A percentile compares a stretch with the other conserved stretches of the same genome.
These are phyloP conservation scores for Potorous gilbertii DNA, from an alignment of 2,797 vertebrate species.

Conservation along the genomic window DNA sequence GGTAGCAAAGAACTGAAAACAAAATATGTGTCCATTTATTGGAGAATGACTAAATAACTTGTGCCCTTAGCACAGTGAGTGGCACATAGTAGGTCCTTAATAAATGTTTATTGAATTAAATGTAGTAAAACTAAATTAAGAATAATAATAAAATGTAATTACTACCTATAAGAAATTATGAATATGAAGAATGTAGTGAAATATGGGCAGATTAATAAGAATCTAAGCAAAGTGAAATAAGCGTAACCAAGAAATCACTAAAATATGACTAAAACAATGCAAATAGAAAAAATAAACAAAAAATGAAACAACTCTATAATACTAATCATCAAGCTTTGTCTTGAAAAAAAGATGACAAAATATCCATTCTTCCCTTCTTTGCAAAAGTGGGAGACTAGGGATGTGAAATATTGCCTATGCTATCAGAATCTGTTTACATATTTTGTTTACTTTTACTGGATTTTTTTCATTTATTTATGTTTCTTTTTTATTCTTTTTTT, in stretches of 20 bases:
- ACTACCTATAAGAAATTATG: not conserved
- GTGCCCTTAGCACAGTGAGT: not conserved
- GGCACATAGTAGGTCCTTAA: not conserved
- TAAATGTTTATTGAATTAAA: not conserved
- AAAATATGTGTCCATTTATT: not conserved
- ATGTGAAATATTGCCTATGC: not conserved
- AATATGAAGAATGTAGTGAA: not conserved
- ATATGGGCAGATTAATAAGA: not conserved
- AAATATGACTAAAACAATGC: not conserved
- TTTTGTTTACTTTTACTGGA: not conserved
- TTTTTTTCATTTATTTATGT: not conserved
- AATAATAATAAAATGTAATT: not conserved
- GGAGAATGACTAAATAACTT: not conserved
- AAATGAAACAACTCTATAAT: not conserved
- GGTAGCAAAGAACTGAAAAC: not conserved
- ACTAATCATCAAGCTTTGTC: not conserved
- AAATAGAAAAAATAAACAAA: not conserved
- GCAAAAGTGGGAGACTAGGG: not conserved
- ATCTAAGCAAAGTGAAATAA: not conserved
- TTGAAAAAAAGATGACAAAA: not conserved
- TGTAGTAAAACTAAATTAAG: not conserved
- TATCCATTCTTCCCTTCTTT: not conserved
- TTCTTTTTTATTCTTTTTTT: not conserved
- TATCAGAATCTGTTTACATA: not conserved
- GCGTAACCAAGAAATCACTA: not conserved